Conservation (phyloP, 2,888 invertebrate species). For the Standfussiana lucernea region DNA sequence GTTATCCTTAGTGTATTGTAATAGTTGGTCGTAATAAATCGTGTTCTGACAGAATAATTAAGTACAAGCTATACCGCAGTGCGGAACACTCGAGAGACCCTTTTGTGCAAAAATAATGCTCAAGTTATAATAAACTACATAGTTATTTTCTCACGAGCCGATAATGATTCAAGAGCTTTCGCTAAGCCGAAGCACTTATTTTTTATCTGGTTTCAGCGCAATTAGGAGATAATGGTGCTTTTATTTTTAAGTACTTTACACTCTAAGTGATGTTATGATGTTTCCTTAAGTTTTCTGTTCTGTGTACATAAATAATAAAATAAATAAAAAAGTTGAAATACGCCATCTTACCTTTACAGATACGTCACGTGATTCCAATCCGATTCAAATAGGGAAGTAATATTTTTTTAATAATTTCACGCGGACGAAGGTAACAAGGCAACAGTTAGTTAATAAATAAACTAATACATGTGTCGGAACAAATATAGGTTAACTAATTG, state of each 20-base stretch:
- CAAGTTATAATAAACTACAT: not conserved
- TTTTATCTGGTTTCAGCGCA: not conserved
- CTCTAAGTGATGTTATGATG: too few relatives aligned
- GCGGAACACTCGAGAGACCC: not conserved
- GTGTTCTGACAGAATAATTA: slow-evolving; percentile 39
- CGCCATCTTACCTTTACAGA: not conserved
- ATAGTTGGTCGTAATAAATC: not conserved
- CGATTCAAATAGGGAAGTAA: too few relatives aligned
- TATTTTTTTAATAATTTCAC: too few relatives aligned
- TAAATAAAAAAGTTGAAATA: too few relatives aligned
- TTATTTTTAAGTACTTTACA: not conserved
- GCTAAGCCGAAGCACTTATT: not conserved
- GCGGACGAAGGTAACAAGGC: too few relatives aligned
- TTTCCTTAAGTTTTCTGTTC: too few relatives aligned
- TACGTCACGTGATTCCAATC: not conserved
- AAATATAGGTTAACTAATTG: not conserved
- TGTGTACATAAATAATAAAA: too few relatives aligned
- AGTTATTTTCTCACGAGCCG: not conserved
- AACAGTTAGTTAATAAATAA: too few relatives aligned
- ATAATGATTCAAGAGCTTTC: slow-evolving; percentile 20
- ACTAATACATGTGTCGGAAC: too few relatives aligned
- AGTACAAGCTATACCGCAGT: not conserved
- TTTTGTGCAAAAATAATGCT: not conserved
- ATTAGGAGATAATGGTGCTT: not conserved
- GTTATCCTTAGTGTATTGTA: not conserved